Evolutionary conservation across 2,113 vertebrate genomes (phyloP), one percentile per base, ranked within the genome.

Genomic region (Turdus rufiventris): DNA sequence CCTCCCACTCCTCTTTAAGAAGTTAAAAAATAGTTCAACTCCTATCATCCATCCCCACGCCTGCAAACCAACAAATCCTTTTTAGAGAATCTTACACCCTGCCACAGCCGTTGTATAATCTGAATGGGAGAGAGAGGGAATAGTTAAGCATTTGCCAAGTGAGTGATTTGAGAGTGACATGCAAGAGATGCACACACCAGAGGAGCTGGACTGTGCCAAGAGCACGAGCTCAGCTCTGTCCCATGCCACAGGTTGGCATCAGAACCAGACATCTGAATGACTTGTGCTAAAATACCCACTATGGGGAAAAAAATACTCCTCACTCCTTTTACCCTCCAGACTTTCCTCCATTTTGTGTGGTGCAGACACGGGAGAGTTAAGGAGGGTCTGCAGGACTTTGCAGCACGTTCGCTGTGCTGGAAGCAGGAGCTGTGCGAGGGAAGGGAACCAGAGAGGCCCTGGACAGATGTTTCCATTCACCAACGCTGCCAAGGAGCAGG

Each of bases 391-490:
- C 75, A 88, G 89, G 74, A 74, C 63, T 85, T 4, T 0, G 65
- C 75, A 86, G 90, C 79, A 72, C 3, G 6, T 33, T 54, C 1
- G 1, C 20, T 2, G 9, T 3, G 62, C 77, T 82, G 23, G 5
- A 26, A 45, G 53, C 11, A 2, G 75, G 91, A 71, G 88, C 75
- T 67, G 85, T 7, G 60, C 0, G 8, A 91, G 88, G 48, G 34
- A 45, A 79, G n/a, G 3, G 3, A 50, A 61, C 6, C 3, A 0
- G 66, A 66, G 91, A 36, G 91, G 81, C 70, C 67, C 18, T 4
- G 4, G 68, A 83, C 96, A 97, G 95, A 91, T 96, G 93, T 96
- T 96, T 96, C 93, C 79, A 95, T 85, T 97, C 95, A 84, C 70
- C 0, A 54, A 31, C 61, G 47, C 94, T 91, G 94, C 93, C 93